phyloP scores from a whole-genome alignment of 2,113 vertebrate species.

The Plecotus auritus region DNA sequence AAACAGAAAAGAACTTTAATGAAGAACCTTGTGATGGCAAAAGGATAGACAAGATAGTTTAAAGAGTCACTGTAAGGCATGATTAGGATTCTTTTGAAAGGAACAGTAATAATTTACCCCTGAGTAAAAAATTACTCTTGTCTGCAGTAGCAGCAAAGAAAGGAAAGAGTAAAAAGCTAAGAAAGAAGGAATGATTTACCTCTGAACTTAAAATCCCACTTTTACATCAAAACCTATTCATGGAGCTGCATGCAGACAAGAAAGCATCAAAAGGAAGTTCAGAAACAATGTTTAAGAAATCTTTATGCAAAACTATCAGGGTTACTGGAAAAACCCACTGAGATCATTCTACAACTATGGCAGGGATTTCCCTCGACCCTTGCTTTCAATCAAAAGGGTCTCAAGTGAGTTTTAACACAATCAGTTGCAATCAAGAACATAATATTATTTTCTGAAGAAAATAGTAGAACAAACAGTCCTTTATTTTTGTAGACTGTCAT shows the following conservation, averaged over 20 bases:
- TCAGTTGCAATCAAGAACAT: slow-evolving; percentile 46
- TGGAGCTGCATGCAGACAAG: neutral
- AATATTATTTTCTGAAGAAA: slow-evolving; percentile 48
- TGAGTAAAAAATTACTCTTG: slow-evolving; percentile 17
- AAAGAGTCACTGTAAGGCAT: neutral
- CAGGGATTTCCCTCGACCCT: neutral
- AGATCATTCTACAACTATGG: neutral
- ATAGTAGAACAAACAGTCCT: slow-evolving; percentile 5
- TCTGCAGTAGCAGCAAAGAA: slow-evolving; percentile 9
- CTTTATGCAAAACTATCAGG: neutral
- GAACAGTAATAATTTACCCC: neutral
- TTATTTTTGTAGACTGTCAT: slow-evolving; percentile 43
- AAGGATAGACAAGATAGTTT: neutral
- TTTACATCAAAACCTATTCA: slow-evolving; percentile 25
- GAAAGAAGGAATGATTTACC: slow-evolving; percentile 1
- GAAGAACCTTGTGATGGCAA: neutral
- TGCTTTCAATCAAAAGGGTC: neutral
- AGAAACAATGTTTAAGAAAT: neutral
- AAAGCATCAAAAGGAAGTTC: neutral
- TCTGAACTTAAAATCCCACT: neutral
- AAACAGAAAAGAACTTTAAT: neutral
- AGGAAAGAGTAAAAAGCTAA: neutral
- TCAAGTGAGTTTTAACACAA: slow-evolving; percentile 36
- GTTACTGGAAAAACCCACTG: slow-evolving; percentile 13
- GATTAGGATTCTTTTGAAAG: neutral